Percentiles rank a stretch among this genome's conserved stretches.
These are phyloP conservation scores for Lichenostomus cassidix DNA, from an alignment of 2,113 vertebrate species.

Conservation along the genomic window DNA sequence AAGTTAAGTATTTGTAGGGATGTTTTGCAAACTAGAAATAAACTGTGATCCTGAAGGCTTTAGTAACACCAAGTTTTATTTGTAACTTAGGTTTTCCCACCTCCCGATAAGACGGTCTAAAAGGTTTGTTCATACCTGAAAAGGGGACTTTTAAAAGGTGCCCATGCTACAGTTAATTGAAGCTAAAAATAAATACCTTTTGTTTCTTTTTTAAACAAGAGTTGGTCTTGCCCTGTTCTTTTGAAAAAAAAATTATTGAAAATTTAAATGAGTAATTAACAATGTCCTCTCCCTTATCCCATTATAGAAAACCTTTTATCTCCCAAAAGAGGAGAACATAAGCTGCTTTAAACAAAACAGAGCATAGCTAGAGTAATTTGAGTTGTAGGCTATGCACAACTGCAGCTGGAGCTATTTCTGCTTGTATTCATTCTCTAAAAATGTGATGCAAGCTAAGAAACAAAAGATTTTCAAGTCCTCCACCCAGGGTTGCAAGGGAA, in stretches of 20 bases:
- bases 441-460: background rate
- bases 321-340: background rate
- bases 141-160: background rate
- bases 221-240: background rate
- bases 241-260: background rate
- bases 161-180: background rate
- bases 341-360: slow-evolving; percentile 23
- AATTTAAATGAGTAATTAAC: slow-evolving; percentile 55
- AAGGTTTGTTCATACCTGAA: background rate
- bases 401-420: background rate
- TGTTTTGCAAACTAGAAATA: background rate
- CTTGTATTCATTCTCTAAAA: background rate
- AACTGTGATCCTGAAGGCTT: background rate
- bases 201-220: background rate
- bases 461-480: background rate
- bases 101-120: background rate
- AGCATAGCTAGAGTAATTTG: background rate
- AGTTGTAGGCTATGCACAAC: background rate
- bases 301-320: slow-evolving; percentile 33
- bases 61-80: background rate
- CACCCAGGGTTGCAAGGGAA: background rate
- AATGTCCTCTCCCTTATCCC: background rate
- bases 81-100: background rate
- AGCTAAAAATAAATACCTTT: slow-evolving; percentile 21
- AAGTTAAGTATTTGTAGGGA: background rate